Percentiles rank a stretch among this genome's conserved stretches.
Evolutionary conservation across 2,797 vertebrate species (phyloP).

Genomic region (Rachycentron canadum): DNA sequence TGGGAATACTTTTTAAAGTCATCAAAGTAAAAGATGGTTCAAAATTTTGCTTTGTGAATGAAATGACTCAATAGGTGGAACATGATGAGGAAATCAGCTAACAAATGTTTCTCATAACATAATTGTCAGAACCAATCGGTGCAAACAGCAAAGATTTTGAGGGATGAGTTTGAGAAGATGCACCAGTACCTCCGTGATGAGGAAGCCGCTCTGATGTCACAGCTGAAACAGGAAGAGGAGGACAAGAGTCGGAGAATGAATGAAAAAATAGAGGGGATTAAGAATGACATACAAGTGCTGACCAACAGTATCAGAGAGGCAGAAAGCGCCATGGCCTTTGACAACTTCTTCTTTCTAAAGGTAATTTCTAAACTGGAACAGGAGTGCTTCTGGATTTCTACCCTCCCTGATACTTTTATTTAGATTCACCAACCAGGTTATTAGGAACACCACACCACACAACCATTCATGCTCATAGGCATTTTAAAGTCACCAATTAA

Average conservation of each 20-base stretch:
- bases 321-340: conserved; percentile 63
- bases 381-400: no score
- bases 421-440: no score
- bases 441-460: no score
- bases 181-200: conserved; percentile 75
- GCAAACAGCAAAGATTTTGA: conserved; percentile 59
- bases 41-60: no score
- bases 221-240: conserved; percentile 76
- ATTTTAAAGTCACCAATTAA: no score
- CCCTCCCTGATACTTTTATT: no score
- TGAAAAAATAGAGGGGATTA: conserved; percentile 64
- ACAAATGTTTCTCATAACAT: no score
- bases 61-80: no score
- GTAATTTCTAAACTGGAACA: not conserved
- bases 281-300: conserved; percentile 61
- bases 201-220: conserved; percentile 58
- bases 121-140: conserved; percentile 69
- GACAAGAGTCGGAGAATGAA: conserved; percentile 68
- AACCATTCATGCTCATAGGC: no score
- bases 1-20: no score
- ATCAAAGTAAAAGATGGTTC: no score
- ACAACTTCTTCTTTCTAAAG: conserved; percentile 67
- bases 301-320: conserved; percentile 52
- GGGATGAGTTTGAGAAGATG: conserved; percentile 78
- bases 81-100: no score